Evolutionary conservation across 1,140 invertebrate genomes (phyloP).

Genomic region (Adelges cooleyi): DNA sequence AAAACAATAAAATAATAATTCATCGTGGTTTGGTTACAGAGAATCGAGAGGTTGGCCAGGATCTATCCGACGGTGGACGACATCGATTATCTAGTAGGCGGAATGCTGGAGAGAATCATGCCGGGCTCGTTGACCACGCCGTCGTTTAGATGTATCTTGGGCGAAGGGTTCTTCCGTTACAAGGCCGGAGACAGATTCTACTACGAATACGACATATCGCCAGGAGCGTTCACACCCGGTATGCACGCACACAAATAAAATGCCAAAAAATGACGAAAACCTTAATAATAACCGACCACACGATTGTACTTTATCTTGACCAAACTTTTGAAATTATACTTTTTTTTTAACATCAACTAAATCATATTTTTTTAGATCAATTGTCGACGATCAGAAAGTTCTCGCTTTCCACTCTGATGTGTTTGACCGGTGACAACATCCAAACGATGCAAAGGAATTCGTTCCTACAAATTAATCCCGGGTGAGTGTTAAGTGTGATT

Average conservation of each 20-base stretch:
- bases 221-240: conserved; percentile 67
- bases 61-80: conserved; percentile 65
- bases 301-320: background rate
- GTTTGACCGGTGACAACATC: conserved; percentile 72
- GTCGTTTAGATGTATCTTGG: conserved; percentile 47
- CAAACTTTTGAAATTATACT: no score
- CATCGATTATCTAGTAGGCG: conserved; percentile 75
- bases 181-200: conserved; percentile 80
- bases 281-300: background rate
- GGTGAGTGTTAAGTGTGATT: conserved; percentile 43
- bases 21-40: background rate
- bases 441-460: conserved; percentile 57
- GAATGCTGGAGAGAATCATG: conserved; percentile 43
- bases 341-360: no score
- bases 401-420: conserved; percentile 69
- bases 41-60: conserved; percentile 9
- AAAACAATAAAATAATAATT: background rate
- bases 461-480: conserved; percentile 46
- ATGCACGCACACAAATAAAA: background rate
- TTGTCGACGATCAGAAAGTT: conserved; percentile 72
- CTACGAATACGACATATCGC: conserved; percentile 42
- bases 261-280: no score
- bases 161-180: conserved; percentile 42
- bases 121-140: conserved; percentile 43
- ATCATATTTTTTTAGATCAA: conserved; percentile 53